Conservation (phyloP, 2,113 vertebrate genomes). For the Pogona vitticeps region DNA sequence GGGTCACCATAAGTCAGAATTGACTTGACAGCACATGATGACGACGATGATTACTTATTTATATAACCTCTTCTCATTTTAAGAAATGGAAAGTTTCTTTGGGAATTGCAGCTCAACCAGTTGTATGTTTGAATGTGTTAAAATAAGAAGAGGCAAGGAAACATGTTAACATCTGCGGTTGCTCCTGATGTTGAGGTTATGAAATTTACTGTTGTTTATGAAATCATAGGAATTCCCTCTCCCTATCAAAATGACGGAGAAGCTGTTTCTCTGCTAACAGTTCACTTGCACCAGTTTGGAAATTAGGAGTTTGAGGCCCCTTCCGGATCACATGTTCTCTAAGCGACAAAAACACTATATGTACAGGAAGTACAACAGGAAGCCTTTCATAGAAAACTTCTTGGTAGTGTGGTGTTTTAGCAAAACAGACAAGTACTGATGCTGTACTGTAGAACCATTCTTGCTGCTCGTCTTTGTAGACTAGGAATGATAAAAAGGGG, state of each 20-base stretch:
- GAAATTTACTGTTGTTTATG: not conserved
- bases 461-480: not conserved
- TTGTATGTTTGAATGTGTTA: not conserved
- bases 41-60: too few relatives aligned
- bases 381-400: not conserved
- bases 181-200: not conserved
- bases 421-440: not conserved
- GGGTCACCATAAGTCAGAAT: too few relatives aligned
- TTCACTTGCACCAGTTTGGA: not conserved
- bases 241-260: not conserved
- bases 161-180: not conserved
- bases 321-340: not conserved
- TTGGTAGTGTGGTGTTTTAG: not conserved
- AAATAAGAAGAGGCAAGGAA: not conserved
- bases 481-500: not conserved
- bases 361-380: not conserved
- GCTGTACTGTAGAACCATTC: not conserved
- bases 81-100: constrained; percentile 5
- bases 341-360: not conserved
- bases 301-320: not conserved
- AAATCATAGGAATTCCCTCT: not conserved
- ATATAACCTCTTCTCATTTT: not conserved
- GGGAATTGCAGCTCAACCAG: not conserved
- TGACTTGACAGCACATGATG: too few relatives aligned
- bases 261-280: not conserved